These are phyloP conservation scores for Morinoia aosen DNA, from an alignment of 2,888 invertebrate genomes.

Conservation along the genomic window DNA sequence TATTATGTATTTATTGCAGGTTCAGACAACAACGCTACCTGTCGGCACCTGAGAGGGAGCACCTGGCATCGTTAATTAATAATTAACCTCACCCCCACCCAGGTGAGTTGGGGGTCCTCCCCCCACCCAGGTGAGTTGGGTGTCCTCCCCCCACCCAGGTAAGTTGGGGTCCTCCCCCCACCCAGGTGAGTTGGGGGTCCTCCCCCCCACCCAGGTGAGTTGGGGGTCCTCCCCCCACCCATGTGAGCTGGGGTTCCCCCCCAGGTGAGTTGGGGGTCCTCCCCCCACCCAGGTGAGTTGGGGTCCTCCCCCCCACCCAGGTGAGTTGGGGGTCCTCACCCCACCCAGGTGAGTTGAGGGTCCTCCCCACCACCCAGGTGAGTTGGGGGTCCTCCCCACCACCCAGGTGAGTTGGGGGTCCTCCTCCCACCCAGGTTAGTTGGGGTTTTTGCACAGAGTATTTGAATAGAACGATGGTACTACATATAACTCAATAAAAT, in stretches of 20 bases:
- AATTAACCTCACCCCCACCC: constrained; percentile 95
- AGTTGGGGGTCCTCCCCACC: no score
- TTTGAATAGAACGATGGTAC: no score
- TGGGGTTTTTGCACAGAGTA: no score
- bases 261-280: constrained; percentile 77
- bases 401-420: no score
- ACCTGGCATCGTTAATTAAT: constrained; percentile 95
- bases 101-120: constrained; percentile 83
- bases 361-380: no score
- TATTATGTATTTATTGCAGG: neutral
- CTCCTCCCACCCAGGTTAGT: no score
- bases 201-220: no score
- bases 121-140: constrained; percentile 89
- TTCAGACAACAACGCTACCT: constrained; percentile 96
- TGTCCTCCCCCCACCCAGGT: constrained; percentile 91
- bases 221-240: constrained; percentile 97
- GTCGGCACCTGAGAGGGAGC: constrained; percentile 97
- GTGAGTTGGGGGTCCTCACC: constrained; percentile 97
- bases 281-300: no score
- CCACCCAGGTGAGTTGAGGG: constrained; percentile 83
- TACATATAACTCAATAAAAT: no score
- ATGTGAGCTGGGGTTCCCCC: constrained; percentile 75
- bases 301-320: no score
- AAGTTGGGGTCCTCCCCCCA: no score
- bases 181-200: no score